Evolutionary conservation across 2,888 invertebrate species (phyloP).

Genomic region (Adelognathus sp.): DNA sequence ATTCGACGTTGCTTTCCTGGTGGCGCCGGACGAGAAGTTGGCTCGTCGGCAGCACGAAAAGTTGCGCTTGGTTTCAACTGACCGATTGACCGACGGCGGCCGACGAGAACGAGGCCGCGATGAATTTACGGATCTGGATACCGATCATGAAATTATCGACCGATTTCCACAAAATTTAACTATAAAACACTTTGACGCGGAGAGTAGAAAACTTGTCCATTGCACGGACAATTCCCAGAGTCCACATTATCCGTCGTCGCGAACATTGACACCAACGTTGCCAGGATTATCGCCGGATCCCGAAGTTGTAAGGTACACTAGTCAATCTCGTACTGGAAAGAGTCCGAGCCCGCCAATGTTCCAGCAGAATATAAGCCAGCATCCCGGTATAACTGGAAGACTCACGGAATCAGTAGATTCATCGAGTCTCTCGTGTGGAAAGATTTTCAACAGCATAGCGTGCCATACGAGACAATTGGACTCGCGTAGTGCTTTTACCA

Average conservation of each 20-base stretch:
- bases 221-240: constrained; percentile 83
- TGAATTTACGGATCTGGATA: constrained; percentile 57
- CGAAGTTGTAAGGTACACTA: constrained; percentile 61
- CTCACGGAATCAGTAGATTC: constrained; percentile 59
- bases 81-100: constrained; percentile 61
- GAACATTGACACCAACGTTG: constrained; percentile 80
- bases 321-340: constrained; percentile 63
- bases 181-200: constrained; percentile 74
- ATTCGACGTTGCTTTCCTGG: constrained; percentile 95
- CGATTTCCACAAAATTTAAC: constrained; percentile 76
- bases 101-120: constrained; percentile 66
- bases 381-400: constrained; percentile 60
- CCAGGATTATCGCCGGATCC: constrained; percentile 83
- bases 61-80: constrained; percentile 67
- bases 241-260: constrained; percentile 82
- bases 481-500: constrained; percentile 91
- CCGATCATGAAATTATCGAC: constrained; percentile 68
- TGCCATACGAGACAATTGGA: constrained; percentile 70
- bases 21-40: constrained; percentile 92
- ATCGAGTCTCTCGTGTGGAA: constrained; percentile 61
- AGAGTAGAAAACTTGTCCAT: constrained; percentile 80
- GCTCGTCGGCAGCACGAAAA: constrained; percentile 85
- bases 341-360: constrained; percentile 74
- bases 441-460: constrained; percentile 70
- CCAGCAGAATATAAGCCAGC: constrained; percentile 58